Base-by-base conservation (phyloP, 30 jellyfish, hydroid and myxozoan species). In the Aurelia coerulea region DNA sequence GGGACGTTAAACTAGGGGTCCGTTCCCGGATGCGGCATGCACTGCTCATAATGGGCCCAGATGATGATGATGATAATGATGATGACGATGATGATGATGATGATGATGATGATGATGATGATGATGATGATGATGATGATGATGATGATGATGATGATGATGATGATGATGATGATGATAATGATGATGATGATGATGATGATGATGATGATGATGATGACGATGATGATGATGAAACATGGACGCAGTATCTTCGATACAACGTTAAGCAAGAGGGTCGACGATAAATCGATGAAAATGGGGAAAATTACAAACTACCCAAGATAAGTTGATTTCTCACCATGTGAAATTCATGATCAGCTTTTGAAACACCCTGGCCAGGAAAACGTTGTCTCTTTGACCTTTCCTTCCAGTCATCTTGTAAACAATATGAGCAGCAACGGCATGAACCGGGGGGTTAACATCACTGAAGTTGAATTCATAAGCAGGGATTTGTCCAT, bases 401-500 rank as follows among this genome's bases (percentile, higher is more conserved):
- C 98, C 98, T 58, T 86, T 86, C 39, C 78, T 18, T 19, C 98
- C 98, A 17, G 97, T 75, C 98, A 87, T 92, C 75, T 92, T 92
- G 89, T 80, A 79, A 33, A 85, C 95, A 2, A 60, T n/a, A 42
- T 72, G 65, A 65, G 95, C 98, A 49, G 98, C 98, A 37, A 87
- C 59, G 18, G 93, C 96, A 62, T 92, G 98, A 14, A 92, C 98
- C 11, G 98, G 98, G 33, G 98, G 98, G 79, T 92, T 92, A 62
- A 92, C 98, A 58, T 92, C 98, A 75, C 91, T 63, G 81, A 92
- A 92, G 62, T 92, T 86, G 89, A 92, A 92, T 85, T 92, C 98
- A 51, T 92, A 92, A 46, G 98, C 98, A 10, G 98, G 98, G 16
- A 92, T 85, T 71, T 92, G 98, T 5, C 98, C 98, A 62, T 80